Conservation (phyloP, 2,113 vertebrate species). For the Sitta europaea region DNA sequence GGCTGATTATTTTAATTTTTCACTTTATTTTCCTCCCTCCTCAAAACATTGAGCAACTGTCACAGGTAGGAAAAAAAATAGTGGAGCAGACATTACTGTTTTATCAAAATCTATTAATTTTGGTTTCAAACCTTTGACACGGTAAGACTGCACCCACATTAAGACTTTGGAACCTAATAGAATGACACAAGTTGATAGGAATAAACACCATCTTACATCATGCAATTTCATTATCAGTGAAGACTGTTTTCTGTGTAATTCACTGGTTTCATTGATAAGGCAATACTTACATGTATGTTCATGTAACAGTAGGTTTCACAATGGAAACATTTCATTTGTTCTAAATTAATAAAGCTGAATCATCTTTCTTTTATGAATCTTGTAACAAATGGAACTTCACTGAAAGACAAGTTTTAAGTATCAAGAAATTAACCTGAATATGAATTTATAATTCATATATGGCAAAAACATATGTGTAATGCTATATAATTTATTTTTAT, state of each 20-base stretch:
- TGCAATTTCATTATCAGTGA: not conserved
- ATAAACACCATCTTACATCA: not conserved
- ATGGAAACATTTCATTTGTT: not conserved
- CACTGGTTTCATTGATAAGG: not conserved
- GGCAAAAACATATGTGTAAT: not conserved
- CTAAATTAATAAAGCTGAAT: not conserved
- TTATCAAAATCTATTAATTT: not conserved
- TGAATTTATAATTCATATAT: not conserved
- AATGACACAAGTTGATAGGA: not conserved
- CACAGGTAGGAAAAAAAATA: not conserved
- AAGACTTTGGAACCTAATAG: not conserved
- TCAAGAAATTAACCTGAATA: not conserved
- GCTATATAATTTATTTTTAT: not conserved
- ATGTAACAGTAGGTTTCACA: not conserved
- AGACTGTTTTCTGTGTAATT: not conserved
- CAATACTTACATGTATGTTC: not conserved
- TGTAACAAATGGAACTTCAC: not conserved
- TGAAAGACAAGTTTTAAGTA: not conserved
- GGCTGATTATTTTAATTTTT: not conserved
- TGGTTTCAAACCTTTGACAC: not conserved
- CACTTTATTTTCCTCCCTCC: not conserved
- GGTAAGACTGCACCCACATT: not conserved
- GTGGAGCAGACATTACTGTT: not conserved
- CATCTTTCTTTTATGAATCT: not conserved
- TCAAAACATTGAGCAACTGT: not conserved